Conservation (phyloP, 2,113 vertebrate species). For the Helogale parvula region DNA sequence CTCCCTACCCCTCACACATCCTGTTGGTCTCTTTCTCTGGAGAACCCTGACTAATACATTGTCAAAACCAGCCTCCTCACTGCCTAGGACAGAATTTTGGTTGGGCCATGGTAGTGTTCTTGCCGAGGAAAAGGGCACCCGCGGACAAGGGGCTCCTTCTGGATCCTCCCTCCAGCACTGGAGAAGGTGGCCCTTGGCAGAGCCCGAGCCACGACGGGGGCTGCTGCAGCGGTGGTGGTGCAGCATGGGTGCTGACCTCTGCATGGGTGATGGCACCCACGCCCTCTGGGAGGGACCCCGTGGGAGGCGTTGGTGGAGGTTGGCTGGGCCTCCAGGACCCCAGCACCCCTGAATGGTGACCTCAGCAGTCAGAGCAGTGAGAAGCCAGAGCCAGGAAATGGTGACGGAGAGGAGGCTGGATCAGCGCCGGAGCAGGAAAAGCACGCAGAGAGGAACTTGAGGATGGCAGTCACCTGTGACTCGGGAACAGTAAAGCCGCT, state of each 20-base stretch:
- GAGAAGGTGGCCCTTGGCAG: background rate
- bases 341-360: background rate
- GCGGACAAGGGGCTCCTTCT: background rate
- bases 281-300: background rate
- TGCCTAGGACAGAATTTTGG: background rate
- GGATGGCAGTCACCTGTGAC: background rate
- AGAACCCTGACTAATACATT: background rate
- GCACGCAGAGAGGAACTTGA: background rate
- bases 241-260: background rate
- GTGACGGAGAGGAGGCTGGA: background rate
- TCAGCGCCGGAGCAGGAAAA: background rate
- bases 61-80: background rate
- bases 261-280: too few relatives aligned
- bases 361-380: background rate
- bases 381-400: background rate
- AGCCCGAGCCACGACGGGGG: background rate
- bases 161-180: background rate
- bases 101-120: background rate
- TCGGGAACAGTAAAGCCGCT: background rate
- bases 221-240: background rate
- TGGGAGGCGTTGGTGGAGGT: background rate
- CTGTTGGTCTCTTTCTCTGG: background rate
- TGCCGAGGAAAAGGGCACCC: background rate
- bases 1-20: background rate
- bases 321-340: rapidly evolving